Conservation (phyloP, 37 sponge, comb jelly and placozoan genomes). For the Cliona cf. orientalis region DNA sequence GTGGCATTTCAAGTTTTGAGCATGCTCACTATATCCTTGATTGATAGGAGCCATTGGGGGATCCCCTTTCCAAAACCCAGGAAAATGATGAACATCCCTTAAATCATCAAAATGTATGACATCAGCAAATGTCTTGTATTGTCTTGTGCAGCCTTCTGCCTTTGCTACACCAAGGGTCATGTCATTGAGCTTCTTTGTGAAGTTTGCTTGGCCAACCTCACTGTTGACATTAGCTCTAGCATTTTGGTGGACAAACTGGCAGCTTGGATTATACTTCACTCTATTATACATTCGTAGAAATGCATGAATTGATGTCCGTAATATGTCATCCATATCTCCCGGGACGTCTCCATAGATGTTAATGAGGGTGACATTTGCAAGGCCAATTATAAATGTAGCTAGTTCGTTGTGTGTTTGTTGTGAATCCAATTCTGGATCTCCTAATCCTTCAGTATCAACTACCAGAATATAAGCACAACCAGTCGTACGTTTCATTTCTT, state of each 20-base stretch:
- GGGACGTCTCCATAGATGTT: conserved; percentile 51
- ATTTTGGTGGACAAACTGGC: conserved; percentile 61
- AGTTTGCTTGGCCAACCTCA: conserved; percentile 15
- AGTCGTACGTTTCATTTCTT: neutral
- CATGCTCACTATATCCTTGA: conserved; percentile 26
- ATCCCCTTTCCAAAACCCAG: conserved; percentile 47
- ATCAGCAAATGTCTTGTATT: conserved; percentile 14
- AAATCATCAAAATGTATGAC: conserved; percentile 48
- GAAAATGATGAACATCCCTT: conserved; percentile 45
- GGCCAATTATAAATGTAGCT: conserved; percentile 49
- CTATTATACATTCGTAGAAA: conserved; percentile 46
- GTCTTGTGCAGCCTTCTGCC: conserved; percentile 13
- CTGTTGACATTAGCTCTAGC: conserved; percentile 22
- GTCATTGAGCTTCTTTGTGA: conserved; percentile 15
- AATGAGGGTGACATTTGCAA: conserved; percentile 38
- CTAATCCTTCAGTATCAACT: conserved; percentile 27
- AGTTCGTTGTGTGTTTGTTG: conserved; percentile 23
- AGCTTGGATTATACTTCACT: conserved; percentile 10
- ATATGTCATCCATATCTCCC: conserved; percentile 39
- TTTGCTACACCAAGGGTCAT: conserved; percentile 54
- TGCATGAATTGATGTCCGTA: conserved; percentile 50
- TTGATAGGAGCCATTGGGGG: conserved; percentile 57
- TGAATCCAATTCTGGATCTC: conserved; percentile 42
- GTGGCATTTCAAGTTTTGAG: too few relatives aligned
- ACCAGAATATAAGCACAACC: conserved; percentile 30